Evolutionary conservation across 2,113 vertebrate species (phyloP).

Genomic region (Chroicocephalus ridibundus): DNA sequence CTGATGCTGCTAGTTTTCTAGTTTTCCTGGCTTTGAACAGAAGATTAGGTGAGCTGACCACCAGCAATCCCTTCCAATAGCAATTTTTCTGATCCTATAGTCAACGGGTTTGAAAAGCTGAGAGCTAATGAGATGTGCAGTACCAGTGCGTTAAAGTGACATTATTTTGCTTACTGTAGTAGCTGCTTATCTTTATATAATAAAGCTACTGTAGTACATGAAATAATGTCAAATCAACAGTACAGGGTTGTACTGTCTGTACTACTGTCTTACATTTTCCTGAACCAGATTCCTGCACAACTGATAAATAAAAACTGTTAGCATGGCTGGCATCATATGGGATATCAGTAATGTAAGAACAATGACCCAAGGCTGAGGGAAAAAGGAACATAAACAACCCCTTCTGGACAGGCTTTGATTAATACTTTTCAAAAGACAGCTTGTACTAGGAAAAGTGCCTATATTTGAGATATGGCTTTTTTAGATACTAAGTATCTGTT

Average conservation of each 20-base stretch:
- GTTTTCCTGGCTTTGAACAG: not conserved
- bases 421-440: not conserved
- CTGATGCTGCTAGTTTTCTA: not conserved
- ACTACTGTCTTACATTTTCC: not conserved
- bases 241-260: not conserved
- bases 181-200: not conserved
- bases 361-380: not conserved
- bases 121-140: not conserved
- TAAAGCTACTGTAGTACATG: not conserved
- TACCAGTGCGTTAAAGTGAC: not conserved
- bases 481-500: not conserved
- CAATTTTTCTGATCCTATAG: not conserved
- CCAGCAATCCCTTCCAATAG: not conserved
- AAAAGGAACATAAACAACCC: not conserved
- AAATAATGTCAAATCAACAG: not conserved
- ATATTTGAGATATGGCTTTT: not conserved
- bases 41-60: not conserved
- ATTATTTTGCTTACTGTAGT: not conserved
- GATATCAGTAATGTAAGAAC: not conserved
- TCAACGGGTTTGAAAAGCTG: not conserved
- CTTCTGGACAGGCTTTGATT: not conserved
- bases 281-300: not conserved
- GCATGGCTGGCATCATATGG: not conserved
- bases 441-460: not conserved
- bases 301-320: not conserved